phyloP scores from a whole-genome alignment of 1,140 invertebrate species.

The Polypedilum vanderplanki region DNA sequence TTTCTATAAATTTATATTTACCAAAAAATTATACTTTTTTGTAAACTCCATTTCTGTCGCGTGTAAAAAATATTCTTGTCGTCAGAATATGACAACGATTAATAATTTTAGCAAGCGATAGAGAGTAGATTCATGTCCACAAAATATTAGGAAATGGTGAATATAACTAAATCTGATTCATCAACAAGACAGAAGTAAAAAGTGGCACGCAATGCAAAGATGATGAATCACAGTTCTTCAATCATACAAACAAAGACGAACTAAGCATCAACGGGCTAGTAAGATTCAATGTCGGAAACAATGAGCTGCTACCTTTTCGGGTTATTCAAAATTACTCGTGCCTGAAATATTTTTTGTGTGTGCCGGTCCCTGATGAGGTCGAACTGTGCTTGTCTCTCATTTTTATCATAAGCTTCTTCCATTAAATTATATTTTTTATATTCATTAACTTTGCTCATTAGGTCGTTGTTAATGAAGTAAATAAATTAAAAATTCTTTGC shows the following conservation, averaged over 20 bases:
- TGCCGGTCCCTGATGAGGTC: not conserved
- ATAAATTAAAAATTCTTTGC: slow-evolving; percentile 2
- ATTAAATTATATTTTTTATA: too few species aligned
- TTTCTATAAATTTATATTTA: too few species aligned
- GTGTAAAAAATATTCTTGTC: too few species aligned
- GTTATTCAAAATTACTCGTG: not conserved
- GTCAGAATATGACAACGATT: too few species aligned
- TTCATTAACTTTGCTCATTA: not conserved
- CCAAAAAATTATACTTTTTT: too few species aligned
- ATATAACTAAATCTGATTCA: too few species aligned
- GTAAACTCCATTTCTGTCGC: too few species aligned
- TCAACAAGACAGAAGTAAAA: too few species aligned
- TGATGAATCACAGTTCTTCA: not conserved
- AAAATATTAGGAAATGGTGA: too few species aligned
- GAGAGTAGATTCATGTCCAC: too few species aligned
- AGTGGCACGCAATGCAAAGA: too few species aligned
- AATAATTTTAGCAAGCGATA: too few species aligned
- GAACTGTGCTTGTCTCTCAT: not conserved
- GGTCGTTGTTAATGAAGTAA: slow-evolving; percentile 9
- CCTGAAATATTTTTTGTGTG: not conserved
- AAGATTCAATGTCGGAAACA: slow-evolving; percentile 9
- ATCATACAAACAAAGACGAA: not conserved
- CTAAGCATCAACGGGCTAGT: not conserved
- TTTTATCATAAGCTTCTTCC: not conserved
- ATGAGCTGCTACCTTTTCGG: not conserved